Base-by-base conservation (phyloP, 2,113 vertebrate species). In the Pagrus major region DNA sequence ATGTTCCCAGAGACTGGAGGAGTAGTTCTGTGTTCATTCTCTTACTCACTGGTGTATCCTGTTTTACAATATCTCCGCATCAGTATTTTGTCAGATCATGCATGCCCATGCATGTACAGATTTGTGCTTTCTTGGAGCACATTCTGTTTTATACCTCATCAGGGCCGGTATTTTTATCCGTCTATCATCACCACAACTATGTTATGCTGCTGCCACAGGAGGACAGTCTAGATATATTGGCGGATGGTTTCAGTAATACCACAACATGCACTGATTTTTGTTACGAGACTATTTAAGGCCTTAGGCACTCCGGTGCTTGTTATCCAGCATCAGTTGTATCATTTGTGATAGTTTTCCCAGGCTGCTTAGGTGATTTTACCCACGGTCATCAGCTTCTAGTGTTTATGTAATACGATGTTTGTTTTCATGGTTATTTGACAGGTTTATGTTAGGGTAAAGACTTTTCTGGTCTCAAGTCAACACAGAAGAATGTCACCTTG, bases 41-140 rank as follows among this genome's bases (percentile, higher is more conserved):
- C 61, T 71, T 72, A 80, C 76, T 86, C 82, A 81, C 80, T 80
- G 80, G 80, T 72, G 52, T 39, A 58, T 89, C 84, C 90, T 83
- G 91, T 89, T 90, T 83, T 84, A 78, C 76, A 70, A 61, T 78
- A 77, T 71, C 55, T 70, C 76, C 1, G 9, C 49, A 42, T 55
- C 69, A 3, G 25, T 70, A 69, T 71, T 81, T 81, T 83, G 67
- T 72, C 47, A 41, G 44, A 71, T 52, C 44, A 11, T 69, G 74
- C 87, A 71, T 76, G 84, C 27, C 73, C 15, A 65, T 81, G 81
- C 89, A 56, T 72, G 88, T 31, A 33, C 64, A 63, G 35, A 59
- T 88, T 68, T 72, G 67, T 80, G 49, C 72, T 68, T 51, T 81
- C 31, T 74, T 27, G 60, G 18, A 73, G 46, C 47, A 60, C 60